Percentiles rank a stretch among this genome's conserved stretches.
phyloP scores from a whole-genome alignment of 1,140 invertebrate genomes.

The Drosophila eugracilis region DNA sequence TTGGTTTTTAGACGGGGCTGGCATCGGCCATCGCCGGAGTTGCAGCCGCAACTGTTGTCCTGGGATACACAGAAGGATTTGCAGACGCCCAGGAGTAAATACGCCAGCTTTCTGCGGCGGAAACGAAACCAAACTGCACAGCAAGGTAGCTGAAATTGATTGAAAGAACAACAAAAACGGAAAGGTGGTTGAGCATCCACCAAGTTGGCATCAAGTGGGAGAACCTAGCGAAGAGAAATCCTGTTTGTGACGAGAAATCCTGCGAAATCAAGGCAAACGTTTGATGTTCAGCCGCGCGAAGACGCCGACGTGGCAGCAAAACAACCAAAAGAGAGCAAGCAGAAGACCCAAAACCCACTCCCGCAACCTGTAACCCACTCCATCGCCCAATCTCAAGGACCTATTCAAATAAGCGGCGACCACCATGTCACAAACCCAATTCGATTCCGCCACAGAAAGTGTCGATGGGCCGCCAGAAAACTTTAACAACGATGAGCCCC shows the following conservation, averaged over 20 bases:
- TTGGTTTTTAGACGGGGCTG: constrained; percentile 44
- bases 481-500: constrained; percentile 53
- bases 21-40: constrained; percentile 35
- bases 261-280: constrained; percentile 40
- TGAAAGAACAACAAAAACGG: constrained; percentile 61
- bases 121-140: constrained; percentile 58
- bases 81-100: constrained; percentile 47
- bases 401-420: constrained; percentile 33
- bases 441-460: neutral
- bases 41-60: constrained; percentile 68
- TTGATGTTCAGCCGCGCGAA: constrained; percentile 58
- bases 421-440: constrained; percentile 27
- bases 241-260: constrained; percentile 24
- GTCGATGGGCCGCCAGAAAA: constrained; percentile 1
- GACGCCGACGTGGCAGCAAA: constrained; percentile 26
- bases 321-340: constrained; percentile 33
- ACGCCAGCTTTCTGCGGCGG: constrained; percentile 12
- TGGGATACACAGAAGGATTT: constrained; percentile 78
- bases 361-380: constrained; percentile 1
- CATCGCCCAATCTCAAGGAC: constrained; percentile 22
- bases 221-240: no score
- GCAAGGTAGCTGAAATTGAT: constrained; percentile 65
- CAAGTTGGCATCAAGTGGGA: neutral
- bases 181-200: constrained; percentile 32
- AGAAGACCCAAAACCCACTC: constrained; percentile 19